A percentile compares a stretch with the other conserved stretches of the same genome.
Evolutionary conservation across 2,888 invertebrate genomes (phyloP).

Genomic region (Nipponacmea schrenckii): DNA sequence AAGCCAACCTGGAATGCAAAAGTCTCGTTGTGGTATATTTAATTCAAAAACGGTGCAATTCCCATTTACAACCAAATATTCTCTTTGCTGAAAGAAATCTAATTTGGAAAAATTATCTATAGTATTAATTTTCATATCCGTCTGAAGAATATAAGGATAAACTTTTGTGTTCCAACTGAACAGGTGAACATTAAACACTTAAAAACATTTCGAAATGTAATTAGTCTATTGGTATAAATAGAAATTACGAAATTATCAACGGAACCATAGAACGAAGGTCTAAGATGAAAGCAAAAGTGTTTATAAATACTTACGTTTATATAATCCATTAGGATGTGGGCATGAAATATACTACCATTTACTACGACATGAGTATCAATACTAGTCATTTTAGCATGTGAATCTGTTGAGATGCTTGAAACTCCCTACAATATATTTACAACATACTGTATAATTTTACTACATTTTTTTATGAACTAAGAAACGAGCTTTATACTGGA

Average conservation of each 20-base stretch:
- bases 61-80: constrained; percentile 10
- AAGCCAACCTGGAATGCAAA: constrained; percentile 14
- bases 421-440: background rate
- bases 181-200: too few relatives aligned
- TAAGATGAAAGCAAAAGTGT: too few relatives aligned
- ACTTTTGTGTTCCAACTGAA: too few relatives aligned
- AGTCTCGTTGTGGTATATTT: background rate
- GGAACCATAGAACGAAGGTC: too few relatives aligned
- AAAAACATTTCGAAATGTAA: too few relatives aligned
- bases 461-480: background rate
- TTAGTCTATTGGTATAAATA: too few relatives aligned
- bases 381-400: background rate
- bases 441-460: background rate
- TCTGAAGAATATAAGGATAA: too few relatives aligned
- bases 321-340: background rate
- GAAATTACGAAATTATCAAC: too few relatives aligned
- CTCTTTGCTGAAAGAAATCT: background rate
- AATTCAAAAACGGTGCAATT: background rate
- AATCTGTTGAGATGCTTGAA: background rate
- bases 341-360: background rate
- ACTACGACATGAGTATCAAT: background rate
- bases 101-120: too few relatives aligned
- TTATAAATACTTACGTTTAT: background rate
- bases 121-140: too few relatives aligned
- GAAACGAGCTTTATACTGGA: too few relatives aligned